Conservation (phyloP, 30 jellyfish, hydroid and myxozoan species). For the Hydractinia echinata region DNA sequence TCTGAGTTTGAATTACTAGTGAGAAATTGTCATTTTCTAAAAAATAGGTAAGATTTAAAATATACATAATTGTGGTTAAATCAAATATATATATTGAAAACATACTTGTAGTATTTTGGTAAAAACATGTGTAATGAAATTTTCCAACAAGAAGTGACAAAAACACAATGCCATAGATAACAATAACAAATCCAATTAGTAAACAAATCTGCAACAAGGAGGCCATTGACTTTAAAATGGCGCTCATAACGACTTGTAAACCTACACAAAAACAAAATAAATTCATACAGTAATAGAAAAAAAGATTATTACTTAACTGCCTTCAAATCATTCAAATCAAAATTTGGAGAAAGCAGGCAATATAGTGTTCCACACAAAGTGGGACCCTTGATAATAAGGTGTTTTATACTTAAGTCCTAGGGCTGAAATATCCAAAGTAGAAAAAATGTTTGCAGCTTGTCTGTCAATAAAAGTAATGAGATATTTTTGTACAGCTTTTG, state of each 20-base stretch:
- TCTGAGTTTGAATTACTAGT: no score
- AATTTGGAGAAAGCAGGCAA: neutral
- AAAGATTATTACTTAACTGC: neutral
- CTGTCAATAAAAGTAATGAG: no score
- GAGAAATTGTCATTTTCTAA: no score
- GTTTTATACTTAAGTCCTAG: no score
- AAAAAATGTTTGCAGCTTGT: no score
- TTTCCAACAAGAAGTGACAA: conserved; percentile 52
- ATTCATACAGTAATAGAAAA: neutral
- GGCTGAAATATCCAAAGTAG: no score
- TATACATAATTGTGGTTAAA: no score
- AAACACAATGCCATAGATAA: conserved; percentile 70
- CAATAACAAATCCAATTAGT: conserved; percentile 69
- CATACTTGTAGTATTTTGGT: conserved; percentile 37
- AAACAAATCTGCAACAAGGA: conserved; percentile 65
- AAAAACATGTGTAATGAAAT: conserved; percentile 66
- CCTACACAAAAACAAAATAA: conserved; percentile 18
- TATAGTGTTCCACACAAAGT: no score
- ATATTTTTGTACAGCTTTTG: no score
- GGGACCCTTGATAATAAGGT: no score
- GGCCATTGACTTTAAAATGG: conserved; percentile 68
- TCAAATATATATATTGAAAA: neutral
- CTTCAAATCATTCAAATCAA: neutral
- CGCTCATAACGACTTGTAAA: conserved; percentile 83
- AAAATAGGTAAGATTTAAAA: no score